Evolutionary conservation across 2,888 invertebrate species (phyloP).

Genomic region (Crepidodera aurea): DNA sequence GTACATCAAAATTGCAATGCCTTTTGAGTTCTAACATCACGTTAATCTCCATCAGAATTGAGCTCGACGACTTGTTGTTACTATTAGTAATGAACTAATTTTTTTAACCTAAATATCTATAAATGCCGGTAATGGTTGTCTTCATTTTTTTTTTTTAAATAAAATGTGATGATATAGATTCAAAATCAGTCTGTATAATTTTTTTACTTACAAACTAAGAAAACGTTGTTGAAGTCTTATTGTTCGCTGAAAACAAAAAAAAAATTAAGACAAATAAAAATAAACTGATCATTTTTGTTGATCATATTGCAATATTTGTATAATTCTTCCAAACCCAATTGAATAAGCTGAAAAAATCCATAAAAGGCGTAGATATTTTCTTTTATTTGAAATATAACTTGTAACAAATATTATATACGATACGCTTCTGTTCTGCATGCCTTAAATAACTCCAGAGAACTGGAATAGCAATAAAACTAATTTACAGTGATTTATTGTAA

Average conservation of each 20-base stretch:
- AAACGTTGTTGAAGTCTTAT: conserved; percentile 18
- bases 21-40: conserved; percentile 12
- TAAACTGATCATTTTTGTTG: too few relatives aligned
- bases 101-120: background rate
- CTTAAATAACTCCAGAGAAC: too few relatives aligned
- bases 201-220: conserved; percentile 29
- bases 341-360: too few relatives aligned
- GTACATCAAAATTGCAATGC: conserved; percentile 31
- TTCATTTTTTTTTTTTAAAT: conserved; percentile 1
- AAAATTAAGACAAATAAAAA: too few relatives aligned
- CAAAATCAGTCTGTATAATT: conserved; percentile 37
- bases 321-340: too few relatives aligned
- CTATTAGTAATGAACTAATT: background rate
- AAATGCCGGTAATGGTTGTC: background rate
- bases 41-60: conserved; percentile 17
- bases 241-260: conserved; percentile 33
- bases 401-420: too few relatives aligned
- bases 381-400: too few relatives aligned
- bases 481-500: too few relatives aligned
- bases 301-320: too few relatives aligned
- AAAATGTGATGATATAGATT: conserved; percentile 31
- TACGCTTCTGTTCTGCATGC: too few relatives aligned
- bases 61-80: conserved; percentile 1
- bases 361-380: too few relatives aligned
- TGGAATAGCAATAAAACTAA: too few relatives aligned